Evolutionary conservation across 2,888 invertebrate species (phyloP).

Genomic region (Hydriomena furcata): DNA sequence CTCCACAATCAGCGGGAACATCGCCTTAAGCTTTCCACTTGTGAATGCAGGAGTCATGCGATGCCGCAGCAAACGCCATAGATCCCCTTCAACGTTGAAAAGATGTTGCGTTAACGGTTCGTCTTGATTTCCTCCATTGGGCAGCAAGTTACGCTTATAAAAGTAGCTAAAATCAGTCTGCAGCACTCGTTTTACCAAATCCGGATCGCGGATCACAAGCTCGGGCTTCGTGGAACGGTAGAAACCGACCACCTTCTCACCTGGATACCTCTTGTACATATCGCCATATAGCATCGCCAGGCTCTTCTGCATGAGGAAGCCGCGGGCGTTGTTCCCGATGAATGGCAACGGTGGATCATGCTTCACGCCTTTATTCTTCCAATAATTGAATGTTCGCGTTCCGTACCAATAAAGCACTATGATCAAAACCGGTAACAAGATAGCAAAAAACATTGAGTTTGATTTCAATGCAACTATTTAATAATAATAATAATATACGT

Average conservation of each 20-base stretch:
- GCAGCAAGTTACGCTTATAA: not conserved
- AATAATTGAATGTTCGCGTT: conserved; percentile 42
- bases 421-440: not conserved
- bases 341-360: conserved; percentile 47
- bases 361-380: conserved; percentile 49
- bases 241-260: conserved; percentile 38
- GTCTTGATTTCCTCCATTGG: not conserved
- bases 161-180: conserved; percentile 7
- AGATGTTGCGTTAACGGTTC: conserved; percentile 42
- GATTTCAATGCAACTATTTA: not conserved
- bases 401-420: conserved; percentile 6
- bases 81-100: conserved; percentile 58
- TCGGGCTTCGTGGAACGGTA: conserved; percentile 7
- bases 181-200: conserved; percentile 3
- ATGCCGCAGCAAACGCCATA: conserved; percentile 29
- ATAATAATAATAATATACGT: not conserved
- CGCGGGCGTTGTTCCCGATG: conserved; percentile 34
- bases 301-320: conserved; percentile 43
- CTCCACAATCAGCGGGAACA: conserved; percentile 42
- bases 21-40: conserved; percentile 6
- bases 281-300: conserved; percentile 44
- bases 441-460: conserved; percentile 4
- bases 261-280: conserved; percentile 51
- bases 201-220: conserved; percentile 3
- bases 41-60: conserved; percentile 13